phyloP scores from a whole-genome alignment of 2,888 invertebrate genomes.

The Strigamia crassipes region DNA sequence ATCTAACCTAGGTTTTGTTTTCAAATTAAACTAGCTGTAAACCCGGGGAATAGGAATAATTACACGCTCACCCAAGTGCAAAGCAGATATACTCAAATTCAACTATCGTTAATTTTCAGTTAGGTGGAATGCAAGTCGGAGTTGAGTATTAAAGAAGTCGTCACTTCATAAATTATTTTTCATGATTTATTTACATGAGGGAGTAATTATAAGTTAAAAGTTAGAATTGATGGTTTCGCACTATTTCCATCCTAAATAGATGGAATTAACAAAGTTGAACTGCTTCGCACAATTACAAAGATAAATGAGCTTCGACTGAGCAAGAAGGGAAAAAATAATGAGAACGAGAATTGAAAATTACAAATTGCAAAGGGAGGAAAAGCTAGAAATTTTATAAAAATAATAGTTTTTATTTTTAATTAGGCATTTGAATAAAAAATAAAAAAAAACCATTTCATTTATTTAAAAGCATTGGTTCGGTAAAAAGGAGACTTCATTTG shows the following conservation, averaged over 20 bases:
- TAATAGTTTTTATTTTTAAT: not conserved
- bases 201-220: conserved; percentile 24
- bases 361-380: not conserved
- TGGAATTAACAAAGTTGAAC: not conserved
- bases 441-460: not conserved
- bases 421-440: not conserved
- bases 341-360: not conserved
- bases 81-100: conserved; percentile 7
- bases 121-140: not conserved
- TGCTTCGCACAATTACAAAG: not conserved
- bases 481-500: conserved; percentile 3
- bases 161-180: conserved; percentile 33
- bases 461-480: not conserved
- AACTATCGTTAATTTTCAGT: conserved; percentile 32
- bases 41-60: conserved; percentile 37
- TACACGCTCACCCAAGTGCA: conserved; percentile 42
- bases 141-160: not conserved
- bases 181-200: conserved; percentile 7
- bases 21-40: conserved; percentile 28
- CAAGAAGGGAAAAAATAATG: not conserved
- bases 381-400: not conserved
- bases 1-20: conserved; percentile 8
- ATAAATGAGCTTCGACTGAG: not conserved
- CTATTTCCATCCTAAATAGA: conserved; percentile 2
- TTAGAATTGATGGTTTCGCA: conserved; percentile 13